A percentile compares a stretch with the other conserved stretches of the same genome.
phyloP scores from a whole-genome alignment of 2,888 invertebrate species.

The Dysmachus trigonus region DNA sequence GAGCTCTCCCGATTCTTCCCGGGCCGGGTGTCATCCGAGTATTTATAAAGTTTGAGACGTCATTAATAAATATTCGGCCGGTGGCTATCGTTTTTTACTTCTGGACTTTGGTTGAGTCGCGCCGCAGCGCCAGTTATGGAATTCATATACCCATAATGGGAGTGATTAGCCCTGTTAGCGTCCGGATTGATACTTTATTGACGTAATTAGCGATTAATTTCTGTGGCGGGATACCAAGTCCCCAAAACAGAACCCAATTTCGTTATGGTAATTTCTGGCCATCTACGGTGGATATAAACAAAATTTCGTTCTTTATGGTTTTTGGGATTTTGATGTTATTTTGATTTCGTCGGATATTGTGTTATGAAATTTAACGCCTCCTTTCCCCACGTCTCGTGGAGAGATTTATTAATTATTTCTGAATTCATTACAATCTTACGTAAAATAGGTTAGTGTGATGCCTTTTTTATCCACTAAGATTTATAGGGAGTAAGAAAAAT shows the following conservation, averaged over 20 bases:
- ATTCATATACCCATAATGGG: conserved; percentile 25
- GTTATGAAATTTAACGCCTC: neutral
- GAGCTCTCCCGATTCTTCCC: too few relatives aligned
- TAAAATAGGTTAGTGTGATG: neutral
- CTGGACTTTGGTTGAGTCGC: conserved; percentile 7
- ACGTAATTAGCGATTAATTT: conserved; percentile 31
- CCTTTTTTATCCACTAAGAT: neutral
- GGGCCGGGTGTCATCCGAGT: conserved; percentile 32
- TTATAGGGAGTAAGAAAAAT: neutral
- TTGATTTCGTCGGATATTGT: neutral
- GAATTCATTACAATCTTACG: neutral
- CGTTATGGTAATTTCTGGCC: neutral
- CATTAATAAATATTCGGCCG: conserved; percentile 39
- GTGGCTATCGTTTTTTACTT: conserved; percentile 37
- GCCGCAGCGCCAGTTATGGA: conserved; percentile 20
- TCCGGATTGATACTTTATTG: conserved; percentile 38
- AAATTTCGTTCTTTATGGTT: neutral
- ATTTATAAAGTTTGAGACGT: conserved; percentile 43
- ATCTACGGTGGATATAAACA: neutral
- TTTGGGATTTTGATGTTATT: neutral
- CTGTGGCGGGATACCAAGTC: neutral
- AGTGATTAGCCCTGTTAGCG: conserved; percentile 33
- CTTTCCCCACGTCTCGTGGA: neutral
- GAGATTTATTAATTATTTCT: neutral
- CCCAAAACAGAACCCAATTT: neutral